phyloP scores from a whole-genome alignment of 53 echinoderm and acorn worm genomes.

The Echinarachnius parma region DNA sequence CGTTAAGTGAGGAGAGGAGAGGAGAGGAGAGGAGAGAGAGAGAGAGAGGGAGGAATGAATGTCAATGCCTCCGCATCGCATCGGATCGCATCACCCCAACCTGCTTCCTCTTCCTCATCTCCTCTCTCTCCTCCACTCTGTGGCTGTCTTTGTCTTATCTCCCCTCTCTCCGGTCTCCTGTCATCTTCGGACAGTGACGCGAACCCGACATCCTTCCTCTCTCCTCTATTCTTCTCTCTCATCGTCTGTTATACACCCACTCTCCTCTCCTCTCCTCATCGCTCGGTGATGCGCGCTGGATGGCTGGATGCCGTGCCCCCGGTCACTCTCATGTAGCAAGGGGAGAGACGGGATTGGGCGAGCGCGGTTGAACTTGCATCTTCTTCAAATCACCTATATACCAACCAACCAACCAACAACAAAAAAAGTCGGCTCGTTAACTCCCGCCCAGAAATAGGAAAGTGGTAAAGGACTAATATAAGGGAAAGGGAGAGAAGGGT shows the following conservation, averaged over 20 bases:
- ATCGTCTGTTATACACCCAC: too few relatives aligned
- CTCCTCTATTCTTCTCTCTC: slow-evolving; percentile 6
- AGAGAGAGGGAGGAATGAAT: too few relatives aligned
- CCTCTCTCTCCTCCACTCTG: too few relatives aligned
- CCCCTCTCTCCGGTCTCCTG: too few relatives aligned
- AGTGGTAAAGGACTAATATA: background rate
- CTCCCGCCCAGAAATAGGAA: slow-evolving; percentile 31
- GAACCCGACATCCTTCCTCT: slow-evolving; percentile 24
- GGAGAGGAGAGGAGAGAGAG: too few relatives aligned
- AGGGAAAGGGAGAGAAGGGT: background rate
- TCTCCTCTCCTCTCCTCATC: slow-evolving; percentile 22
- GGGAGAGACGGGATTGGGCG: slow-evolving; percentile 40
- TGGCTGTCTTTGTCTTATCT: too few relatives aligned
- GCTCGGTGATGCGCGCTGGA: slow-evolving; percentile 37
- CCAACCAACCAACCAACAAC: background rate
- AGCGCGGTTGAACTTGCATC: slow-evolving; percentile 12
- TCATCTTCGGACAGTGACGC: too few relatives aligned
- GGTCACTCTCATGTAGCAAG: slow-evolving; percentile 31
- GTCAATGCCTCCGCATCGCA: background rate
- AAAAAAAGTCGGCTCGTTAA: background rate
- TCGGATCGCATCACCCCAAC: too few relatives aligned
- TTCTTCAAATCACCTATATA: background rate
- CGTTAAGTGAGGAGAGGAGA: too few relatives aligned
- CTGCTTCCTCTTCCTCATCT: too few relatives aligned
- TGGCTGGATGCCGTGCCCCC: slow-evolving; percentile 24